Conservation (phyloP, 1,140 invertebrate genomes). For the Drosophila serrata region DNA sequence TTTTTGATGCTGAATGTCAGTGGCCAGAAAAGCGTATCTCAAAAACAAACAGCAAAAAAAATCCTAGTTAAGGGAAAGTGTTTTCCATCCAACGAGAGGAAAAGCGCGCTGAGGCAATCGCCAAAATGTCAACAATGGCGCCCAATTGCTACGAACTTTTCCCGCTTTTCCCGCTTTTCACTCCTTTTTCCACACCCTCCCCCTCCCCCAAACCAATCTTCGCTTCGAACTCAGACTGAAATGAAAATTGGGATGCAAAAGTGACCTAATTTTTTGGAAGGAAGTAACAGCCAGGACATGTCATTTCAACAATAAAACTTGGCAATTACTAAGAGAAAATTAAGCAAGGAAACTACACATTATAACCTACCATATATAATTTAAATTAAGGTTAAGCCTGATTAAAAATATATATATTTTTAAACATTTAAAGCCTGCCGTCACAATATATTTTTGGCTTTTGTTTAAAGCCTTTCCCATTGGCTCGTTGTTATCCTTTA, state of each 20-base stretch:
- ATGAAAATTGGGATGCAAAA: neutral
- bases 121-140: constrained; percentile 45
- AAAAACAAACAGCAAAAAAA: constrained; percentile 5
- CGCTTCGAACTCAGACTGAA: neutral
- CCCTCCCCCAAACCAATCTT: neutral
- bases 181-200: neutral
- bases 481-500: neutral
- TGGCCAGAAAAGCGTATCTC: constrained; percentile 12
- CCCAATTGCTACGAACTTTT: constrained; percentile 20
- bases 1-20: neutral
- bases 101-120: constrained; percentile 14
- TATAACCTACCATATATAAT: neutral
- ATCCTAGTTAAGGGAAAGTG: neutral
- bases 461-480: neutral
- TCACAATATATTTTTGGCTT: neutral
- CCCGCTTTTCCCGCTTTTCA: neutral
- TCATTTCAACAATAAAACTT: neutral
- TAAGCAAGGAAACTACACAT: neutral
- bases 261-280: neutral
- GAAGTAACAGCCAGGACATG: neutral
- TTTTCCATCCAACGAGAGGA: constrained; percentile 4
- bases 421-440: too few relatives aligned
- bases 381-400: neutral
- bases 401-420: neutral
- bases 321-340: too few relatives aligned